Base-by-base conservation (phyloP, 64 coral and sea anemone species). In the Stichodactyla mertensii region DNA sequence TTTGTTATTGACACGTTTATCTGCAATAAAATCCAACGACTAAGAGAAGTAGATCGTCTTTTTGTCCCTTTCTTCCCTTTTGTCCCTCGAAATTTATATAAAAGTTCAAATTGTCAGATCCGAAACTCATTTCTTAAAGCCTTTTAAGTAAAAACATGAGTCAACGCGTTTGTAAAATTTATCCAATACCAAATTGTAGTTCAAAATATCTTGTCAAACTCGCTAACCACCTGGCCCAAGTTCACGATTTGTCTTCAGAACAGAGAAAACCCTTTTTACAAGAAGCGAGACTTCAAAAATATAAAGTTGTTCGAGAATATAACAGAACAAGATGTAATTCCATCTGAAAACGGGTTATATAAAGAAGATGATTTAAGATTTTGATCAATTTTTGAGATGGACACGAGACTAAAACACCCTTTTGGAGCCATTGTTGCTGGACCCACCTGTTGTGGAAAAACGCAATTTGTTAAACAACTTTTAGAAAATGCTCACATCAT, bases 371-470 rank as follows among this genome's bases (percentile, higher is more conserved):
- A 31, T 31, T 31, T 31, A 31, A 31, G 28, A 31, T 26, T 7
- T 16, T 18, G 67, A 26, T 26, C 19, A n/a, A 2, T 71, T 71
- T 57, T 31, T 19, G 84, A 6, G 64, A 92, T 92, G 86, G 91
- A 92, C 10, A 45, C 55, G 27, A 84, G 86, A 69, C 87, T 57
- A 62, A 88, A 85, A 88, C 91, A 88, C 88, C 86, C 85, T 9
- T 92, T 85, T 55, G 62, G 86, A 18, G 85, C 79, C n/a, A 22
- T 93, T 54, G 58, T 93, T 4, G 87, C 91, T 24, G 86, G 91
- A 0, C 86, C 91, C 12, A 88, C 91, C 8, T 92, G 82, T 56
- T 80, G 82, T 22, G 81, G 86, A 71, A 71, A 18, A 10, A 18
- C 6, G 0, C 28, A 31, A 1, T 31, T 31, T 1, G 28, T 31